Conservation (phyloP, 2,888 invertebrate species). For the Venustoraphidia nigricollis region DNA sequence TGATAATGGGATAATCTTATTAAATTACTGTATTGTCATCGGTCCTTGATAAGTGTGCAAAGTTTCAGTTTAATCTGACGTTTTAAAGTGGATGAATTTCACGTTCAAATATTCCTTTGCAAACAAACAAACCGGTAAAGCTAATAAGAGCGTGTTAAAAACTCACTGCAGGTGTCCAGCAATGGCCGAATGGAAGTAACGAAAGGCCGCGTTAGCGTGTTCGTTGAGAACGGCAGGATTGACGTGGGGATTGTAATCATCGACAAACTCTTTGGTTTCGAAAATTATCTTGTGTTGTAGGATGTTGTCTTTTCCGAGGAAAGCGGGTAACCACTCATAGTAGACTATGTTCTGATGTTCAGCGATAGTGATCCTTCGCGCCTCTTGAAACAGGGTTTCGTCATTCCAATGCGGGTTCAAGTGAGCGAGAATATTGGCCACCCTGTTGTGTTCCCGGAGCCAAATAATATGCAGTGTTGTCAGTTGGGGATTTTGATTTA, state of each 20-base stretch:
- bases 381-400: constrained; percentile 57
- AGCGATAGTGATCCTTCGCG: constrained; percentile 51
- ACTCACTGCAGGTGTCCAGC: constrained; percentile 53
- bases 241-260: constrained; percentile 49
- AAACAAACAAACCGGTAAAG: too few species aligned
- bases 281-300: constrained; percentile 45
- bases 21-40: too few species aligned
- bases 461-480: constrained; percentile 51
- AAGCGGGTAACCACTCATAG: constrained; percentile 61
- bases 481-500: constrained; percentile 58
- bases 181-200: constrained; percentile 58
- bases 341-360: constrained; percentile 58
- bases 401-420: constrained; percentile 66
- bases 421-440: constrained; percentile 39
- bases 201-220: constrained; percentile 55
- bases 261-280: constrained; percentile 39
- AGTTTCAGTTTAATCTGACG: too few species aligned
- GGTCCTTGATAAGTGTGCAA: too few species aligned
- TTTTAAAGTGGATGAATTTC: too few species aligned
- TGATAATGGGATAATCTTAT: too few species aligned
- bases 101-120: too few species aligned
- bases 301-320: constrained; percentile 51
- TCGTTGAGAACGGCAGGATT: constrained; percentile 51
- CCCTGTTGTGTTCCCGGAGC: constrained; percentile 58
- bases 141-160: too few species aligned